These are phyloP conservation scores for Crotalus viridis DNA, from an alignment of 2,113 vertebrate species.

Conservation along the genomic window DNA sequence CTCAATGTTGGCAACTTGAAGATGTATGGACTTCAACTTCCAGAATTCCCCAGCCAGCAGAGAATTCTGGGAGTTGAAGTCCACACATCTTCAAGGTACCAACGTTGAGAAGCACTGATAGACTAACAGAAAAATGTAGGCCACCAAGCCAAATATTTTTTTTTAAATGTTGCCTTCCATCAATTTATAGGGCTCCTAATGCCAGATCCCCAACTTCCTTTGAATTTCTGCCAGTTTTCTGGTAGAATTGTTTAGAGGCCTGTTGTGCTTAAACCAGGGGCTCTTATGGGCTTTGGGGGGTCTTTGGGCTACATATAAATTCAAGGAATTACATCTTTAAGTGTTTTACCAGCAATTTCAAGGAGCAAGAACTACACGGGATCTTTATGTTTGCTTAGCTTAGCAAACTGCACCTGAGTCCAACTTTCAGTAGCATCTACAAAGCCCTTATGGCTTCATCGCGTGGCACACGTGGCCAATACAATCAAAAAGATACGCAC, in stretches of 20 bases:
- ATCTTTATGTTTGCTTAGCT: constrained; percentile 62
- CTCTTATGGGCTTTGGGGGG: background rate
- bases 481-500: constrained; percentile 77
- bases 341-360: constrained; percentile 23
- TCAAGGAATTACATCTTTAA: constrained; percentile 11
- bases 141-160: background rate
- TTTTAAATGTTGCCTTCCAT: no score
- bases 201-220: background rate
- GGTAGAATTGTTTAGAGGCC: background rate
- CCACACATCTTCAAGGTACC: background rate
- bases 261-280: background rate
- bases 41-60: no score
- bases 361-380: constrained; percentile 27
- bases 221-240: background rate
- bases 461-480: constrained; percentile 71
- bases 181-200: background rate
- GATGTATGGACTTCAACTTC: background rate
- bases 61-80: no score
- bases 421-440: constrained; percentile 74
- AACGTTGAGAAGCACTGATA: background rate
- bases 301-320: background rate
- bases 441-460: constrained; percentile 83
- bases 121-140: background rate
- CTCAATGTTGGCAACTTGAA: background rate
- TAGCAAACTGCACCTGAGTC: constrained; percentile 79